phyloP scores from a whole-genome alignment of 2,113 vertebrate species.

The Cynopterus brachyotis region DNA sequence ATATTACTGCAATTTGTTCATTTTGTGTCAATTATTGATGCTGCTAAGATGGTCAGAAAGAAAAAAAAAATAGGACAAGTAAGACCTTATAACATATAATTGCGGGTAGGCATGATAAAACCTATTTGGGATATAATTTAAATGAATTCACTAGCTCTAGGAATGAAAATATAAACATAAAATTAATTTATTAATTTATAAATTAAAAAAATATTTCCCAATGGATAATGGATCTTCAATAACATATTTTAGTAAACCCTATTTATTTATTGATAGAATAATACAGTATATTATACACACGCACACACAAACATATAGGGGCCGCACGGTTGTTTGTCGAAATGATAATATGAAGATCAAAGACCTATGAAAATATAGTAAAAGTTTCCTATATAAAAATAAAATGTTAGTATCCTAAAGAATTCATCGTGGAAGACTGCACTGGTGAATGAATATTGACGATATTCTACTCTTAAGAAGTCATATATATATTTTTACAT shows the following conservation, averaged over 20 bases:
- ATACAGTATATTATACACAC: neutral
- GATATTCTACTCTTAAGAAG: neutral
- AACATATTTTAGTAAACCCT: neutral
- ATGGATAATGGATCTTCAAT: neutral
- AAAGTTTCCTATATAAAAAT: neutral
- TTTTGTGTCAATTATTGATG: conserved; percentile 11
- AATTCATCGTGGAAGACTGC: neutral
- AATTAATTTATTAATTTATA: conserved; percentile 31
- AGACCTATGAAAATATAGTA: neutral
- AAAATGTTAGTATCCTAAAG: conserved; percentile 14
- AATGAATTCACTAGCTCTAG: neutral
- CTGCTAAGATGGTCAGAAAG: conserved; percentile 9
- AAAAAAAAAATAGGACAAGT: neutral
- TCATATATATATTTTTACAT: neutral
- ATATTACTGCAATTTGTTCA: neutral
- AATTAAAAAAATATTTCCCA: neutral
- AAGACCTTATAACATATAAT: neutral
- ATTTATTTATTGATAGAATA: neutral
- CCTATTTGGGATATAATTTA: conserved; percentile 8
- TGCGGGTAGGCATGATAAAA: neutral
- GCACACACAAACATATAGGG: neutral
- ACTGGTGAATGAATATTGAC: neutral
- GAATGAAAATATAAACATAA: conserved; percentile 21
- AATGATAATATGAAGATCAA: conserved; percentile 32
- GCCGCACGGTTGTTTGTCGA: neutral